Percentiles rank a stretch among this genome's conserved stretches.
These are phyloP conservation scores for Piaya cayana DNA, from an alignment of 2,113 vertebrate genomes.

Conservation along the genomic window DNA sequence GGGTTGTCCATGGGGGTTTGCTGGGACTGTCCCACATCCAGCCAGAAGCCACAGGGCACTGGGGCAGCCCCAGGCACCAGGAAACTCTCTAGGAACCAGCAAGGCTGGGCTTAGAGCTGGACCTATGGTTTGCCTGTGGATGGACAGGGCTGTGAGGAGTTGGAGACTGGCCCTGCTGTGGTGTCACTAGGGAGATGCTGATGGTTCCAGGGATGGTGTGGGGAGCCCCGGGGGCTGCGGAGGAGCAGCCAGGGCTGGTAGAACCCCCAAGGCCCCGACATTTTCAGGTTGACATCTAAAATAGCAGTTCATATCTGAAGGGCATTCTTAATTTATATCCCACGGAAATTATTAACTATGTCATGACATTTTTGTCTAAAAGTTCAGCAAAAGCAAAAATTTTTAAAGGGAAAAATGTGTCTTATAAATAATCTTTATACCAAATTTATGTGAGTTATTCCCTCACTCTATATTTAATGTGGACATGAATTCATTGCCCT, in stretches of 20 bases:
- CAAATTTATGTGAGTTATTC: background rate
- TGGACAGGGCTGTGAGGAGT: background rate
- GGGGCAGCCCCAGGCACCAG: background rate
- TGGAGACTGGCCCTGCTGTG: background rate
- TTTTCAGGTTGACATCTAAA: background rate
- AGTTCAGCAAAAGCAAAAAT: background rate
- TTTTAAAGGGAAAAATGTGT: background rate
- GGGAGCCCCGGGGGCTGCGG: rapidly evolving
- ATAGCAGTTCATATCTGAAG: background rate
- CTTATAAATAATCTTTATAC: background rate
- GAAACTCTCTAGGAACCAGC: no score
- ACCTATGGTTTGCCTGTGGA: rapidly evolving
- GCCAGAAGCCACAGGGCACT: background rate
- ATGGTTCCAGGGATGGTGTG: rapidly evolving
- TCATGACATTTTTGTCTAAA: background rate
- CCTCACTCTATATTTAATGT: background rate
- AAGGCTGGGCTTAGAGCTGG: no score
- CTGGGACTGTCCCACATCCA: no score
- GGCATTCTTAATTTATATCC: background rate
- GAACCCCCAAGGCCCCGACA: background rate
- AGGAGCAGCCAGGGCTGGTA: background rate
- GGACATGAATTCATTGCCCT: background rate
- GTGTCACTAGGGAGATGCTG: background rate
- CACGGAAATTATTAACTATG: background rate
- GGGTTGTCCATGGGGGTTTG: background rate